phyloP scores from a whole-genome alignment of 92 coral and sea anemone genomes.

The Plumapathes pennacea region DNA sequence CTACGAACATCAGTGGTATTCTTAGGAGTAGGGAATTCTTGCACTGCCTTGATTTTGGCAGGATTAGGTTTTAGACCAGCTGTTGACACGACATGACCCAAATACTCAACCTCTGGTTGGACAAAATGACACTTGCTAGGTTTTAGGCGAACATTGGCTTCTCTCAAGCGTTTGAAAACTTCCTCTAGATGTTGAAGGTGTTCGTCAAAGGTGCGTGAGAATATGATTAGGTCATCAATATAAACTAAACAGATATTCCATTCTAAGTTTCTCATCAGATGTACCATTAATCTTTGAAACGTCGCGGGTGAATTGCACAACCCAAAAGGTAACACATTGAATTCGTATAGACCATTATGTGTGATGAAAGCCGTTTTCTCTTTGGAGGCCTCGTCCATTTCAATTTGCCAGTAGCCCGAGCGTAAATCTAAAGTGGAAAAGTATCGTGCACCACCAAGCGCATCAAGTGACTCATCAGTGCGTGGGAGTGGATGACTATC shows the following conservation, averaged over 20 bases:
- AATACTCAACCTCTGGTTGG: not conserved
- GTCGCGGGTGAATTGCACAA: not conserved
- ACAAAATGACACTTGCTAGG: not conserved
- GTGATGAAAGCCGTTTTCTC: slow-evolving; percentile 1
- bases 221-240: not conserved
- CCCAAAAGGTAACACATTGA: not conserved
- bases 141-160: not conserved
- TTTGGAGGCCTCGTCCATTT: not conserved
- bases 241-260: not conserved
- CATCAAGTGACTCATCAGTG: not conserved
- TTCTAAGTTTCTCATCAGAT: not conserved
- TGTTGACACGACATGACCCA: not conserved
- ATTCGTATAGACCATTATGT: not conserved
- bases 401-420: not conserved
- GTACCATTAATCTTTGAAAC: not conserved
- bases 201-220: not conserved
- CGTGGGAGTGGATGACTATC: not conserved
- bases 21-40: not conserved
- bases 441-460: not conserved
- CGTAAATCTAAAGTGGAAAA: slow-evolving; percentile 2
- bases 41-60: not conserved
- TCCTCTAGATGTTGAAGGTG: not conserved
- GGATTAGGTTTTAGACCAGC: not conserved
- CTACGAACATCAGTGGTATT: not conserved
- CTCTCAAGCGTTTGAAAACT: not conserved